phyloP scores from a whole-genome alignment of 2,113 vertebrate species.

The Nerophis ophidion region DNA sequence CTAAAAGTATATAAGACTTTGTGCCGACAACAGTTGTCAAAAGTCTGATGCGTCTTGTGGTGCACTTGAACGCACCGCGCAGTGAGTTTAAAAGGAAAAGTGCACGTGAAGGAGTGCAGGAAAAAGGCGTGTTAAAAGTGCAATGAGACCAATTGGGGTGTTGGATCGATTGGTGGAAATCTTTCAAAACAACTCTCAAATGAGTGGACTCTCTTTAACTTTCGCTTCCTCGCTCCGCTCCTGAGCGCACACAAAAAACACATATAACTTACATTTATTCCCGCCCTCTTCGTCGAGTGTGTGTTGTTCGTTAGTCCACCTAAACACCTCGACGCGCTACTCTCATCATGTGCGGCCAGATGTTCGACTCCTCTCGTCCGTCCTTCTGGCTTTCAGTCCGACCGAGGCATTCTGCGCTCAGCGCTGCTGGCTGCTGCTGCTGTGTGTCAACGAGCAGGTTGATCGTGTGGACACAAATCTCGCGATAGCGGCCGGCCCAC shows the following conservation, averaged over 20 bases:
- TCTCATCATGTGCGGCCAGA: slow-evolving; percentile 76
- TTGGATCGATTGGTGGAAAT: slow-evolving; percentile 52
- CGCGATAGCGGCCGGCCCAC: slow-evolving; percentile 74
- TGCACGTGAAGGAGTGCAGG: slow-evolving; percentile 26
- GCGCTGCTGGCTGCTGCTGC: slow-evolving; percentile 42
- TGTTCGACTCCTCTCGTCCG: slow-evolving; percentile 71
- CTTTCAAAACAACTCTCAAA: slow-evolving; percentile 59
- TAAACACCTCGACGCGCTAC: slow-evolving; percentile 46
- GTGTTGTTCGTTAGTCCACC: slow-evolving; percentile 16
- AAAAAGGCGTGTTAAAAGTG: slow-evolving; percentile 37
- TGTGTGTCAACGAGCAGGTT: slow-evolving; percentile 78
- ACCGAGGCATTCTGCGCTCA: slow-evolving; percentile 71
- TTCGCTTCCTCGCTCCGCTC: slow-evolving; percentile 47
- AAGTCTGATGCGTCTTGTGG: slow-evolving; percentile 20
- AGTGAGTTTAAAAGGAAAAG: slow-evolving; percentile 23
- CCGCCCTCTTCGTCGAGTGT: slow-evolving; percentile 34
- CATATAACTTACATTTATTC: slow-evolving; percentile 60
- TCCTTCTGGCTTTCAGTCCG: slow-evolving; percentile 67
- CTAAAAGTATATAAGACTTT: too few species aligned
- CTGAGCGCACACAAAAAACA: slow-evolving; percentile 12
- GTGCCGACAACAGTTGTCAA: slow-evolving; percentile 4
- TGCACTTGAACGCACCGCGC: slow-evolving; percentile 2
- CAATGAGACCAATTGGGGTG: slow-evolving; percentile 7
- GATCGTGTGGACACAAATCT: slow-evolving; percentile 76
- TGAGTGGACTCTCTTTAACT: slow-evolving; percentile 61